Base-by-base conservation (phyloP, 2,113 vertebrate genomes). In the Hymenochirus boettgeri region DNA sequence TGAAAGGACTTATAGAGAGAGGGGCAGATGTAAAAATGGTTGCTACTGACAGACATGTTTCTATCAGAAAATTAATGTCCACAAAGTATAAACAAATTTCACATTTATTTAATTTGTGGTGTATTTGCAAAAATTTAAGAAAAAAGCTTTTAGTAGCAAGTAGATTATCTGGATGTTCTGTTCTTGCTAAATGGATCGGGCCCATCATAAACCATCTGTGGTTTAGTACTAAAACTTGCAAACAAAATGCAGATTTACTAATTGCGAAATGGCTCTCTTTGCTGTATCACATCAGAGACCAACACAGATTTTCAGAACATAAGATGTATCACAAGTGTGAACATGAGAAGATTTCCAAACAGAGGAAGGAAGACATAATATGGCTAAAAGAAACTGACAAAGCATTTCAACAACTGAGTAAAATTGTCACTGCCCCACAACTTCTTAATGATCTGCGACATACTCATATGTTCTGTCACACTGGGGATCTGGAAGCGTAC, bases 131-230 rank as follows among this genome's bases (percentile, higher is more conserved):
- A 22, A 22, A 10, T 8, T 22, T 57, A 15, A 19, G 29, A 3
- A 57, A 37, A 19, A 57, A 37, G 15, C 1, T 57, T 21, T 5
- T 23, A 6, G 37, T n/a, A 19, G 37, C 42, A 12, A 27, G 37
- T n/a, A 60, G 29, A 42, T 27, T n/a, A 60, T 46, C 24, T 21
- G 17, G 29, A 11, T 45, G 37, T 26, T 18, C 10, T 3, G 11
- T 27, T 17, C 24, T 60, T 2, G 25, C 25, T 4, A 10, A 47
- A 12, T 60, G 57, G 57, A 18, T 12, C 2, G 13, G 9, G 1
- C 57, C 39, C 1, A 26, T 29, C n/a, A 47, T 19, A 47, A 46
- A 42, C 2, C 57, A 60, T 42, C 26, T 60, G 4, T 60, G 57
- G 57, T 60, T 37, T 37, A 46, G 39, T 21, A 17, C 25, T 1